Conservation (phyloP, 2,113 vertebrate species). For the Petroica traversi region DNA sequence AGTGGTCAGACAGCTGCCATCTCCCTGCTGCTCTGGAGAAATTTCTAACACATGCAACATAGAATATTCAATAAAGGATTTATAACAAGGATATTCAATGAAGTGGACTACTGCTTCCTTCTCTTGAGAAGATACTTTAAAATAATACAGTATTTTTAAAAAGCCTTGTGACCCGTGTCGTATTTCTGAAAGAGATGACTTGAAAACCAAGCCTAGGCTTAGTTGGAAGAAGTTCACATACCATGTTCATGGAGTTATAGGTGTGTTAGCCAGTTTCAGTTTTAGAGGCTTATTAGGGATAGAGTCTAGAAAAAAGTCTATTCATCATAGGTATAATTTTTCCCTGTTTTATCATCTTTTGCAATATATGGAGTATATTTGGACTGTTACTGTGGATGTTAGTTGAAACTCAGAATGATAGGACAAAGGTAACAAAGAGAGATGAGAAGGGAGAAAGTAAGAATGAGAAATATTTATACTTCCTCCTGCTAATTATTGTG, state of each 20-base stretch:
- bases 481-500: neutral
- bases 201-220: neutral
- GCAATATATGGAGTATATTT: neutral
- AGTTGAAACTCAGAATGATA: neutral
- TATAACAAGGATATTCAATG: neutral
- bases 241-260: neutral
- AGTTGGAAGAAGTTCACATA: neutral
- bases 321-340: neutral
- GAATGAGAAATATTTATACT: neutral
- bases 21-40: neutral
- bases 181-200: neutral
- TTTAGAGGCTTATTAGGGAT: neutral
- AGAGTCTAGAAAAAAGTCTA: neutral
- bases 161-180: fast-evolving
- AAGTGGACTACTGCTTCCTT: neutral
- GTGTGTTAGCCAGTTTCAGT: neutral
- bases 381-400: neutral
- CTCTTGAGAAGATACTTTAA: neutral
- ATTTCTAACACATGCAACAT: neutral
- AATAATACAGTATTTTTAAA: neutral
- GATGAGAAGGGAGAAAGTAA: neutral
- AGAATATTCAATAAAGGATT: neutral
- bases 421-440: neutral
- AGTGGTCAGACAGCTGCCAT: neutral
- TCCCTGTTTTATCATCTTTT: neutral